Base-by-base conservation (phyloP, 2,113 vertebrate species). In the Microcebus lehilahytsara region DNA sequence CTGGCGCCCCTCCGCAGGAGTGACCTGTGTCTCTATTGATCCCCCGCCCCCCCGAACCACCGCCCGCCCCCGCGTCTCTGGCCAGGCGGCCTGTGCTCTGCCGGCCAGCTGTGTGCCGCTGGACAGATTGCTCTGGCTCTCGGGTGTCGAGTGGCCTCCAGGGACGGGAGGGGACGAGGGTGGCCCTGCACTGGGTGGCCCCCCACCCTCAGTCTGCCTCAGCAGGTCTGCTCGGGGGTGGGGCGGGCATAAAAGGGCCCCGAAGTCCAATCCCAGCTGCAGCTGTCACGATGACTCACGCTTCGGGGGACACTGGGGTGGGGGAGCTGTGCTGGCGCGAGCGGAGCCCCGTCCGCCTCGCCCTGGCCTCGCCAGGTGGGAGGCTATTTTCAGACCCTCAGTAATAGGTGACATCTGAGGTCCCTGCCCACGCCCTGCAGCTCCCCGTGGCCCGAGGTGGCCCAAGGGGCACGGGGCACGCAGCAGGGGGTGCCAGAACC, bases 311-410 rank as follows among this genome's bases (percentile, higher is more conserved):
- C 91, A 30, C 2, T 13, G 67, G 78, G 46, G 66, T 74, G 60
- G 95, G 69, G 91, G 90, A 92, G 12, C 42, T 0, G 85, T 40
- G 69, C 30, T 62, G 94, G 71, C 49, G 34, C 34, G 6, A 14
- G 56, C 37, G 0, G 42, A 40, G 71, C 83, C 91, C 32, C 32
- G 64, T 77, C 79, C 1, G 5, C 42, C 89, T 77, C 89, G 22
- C 77, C 75, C 95, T 16, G 27, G 53, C 7, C 64, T 42, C 32
- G 8, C 20, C 10, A 67, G 89, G 16, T 16, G 2, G 78, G 16
- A 46, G 51, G 93, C 95, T 98, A 95, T 98, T 98, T 97, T 97
- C 91, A 96, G 97, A 96, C 78, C 27, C 75, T 95, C n/a, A 0
- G 97, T 89, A 72, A 94, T 62, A 94, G 93, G 72, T 92, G 96